phyloP scores from a whole-genome alignment of 2,113 vertebrate genomes.

The Ancistrus triradiatus region DNA sequence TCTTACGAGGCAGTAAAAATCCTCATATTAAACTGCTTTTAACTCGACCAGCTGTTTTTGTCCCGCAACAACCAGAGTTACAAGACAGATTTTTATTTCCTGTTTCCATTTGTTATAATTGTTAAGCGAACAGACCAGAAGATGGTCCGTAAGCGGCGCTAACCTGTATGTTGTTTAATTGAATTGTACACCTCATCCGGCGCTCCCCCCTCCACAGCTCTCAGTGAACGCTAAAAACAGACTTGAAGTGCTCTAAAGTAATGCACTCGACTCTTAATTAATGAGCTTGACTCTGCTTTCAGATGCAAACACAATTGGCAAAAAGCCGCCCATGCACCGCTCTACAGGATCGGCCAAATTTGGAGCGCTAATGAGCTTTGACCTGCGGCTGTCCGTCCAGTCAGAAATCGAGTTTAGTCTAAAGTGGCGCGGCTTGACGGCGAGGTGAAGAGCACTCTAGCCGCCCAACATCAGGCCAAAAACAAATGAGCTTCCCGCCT shows the following conservation, averaged over 20 bases:
- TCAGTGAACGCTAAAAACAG: background rate
- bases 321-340: conserved; percentile 15
- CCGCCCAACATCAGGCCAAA: conserved; percentile 29
- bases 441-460: conserved; percentile 30
- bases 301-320: background rate
- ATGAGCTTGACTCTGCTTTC: background rate
- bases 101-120: no score
- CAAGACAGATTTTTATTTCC: no score
- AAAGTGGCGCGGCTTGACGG: conserved; percentile 12
- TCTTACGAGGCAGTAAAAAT: no score
- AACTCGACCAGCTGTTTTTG: no score
- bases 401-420: conserved; percentile 28
- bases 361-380: conserved; percentile 13
- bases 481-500: conserved; percentile 34
- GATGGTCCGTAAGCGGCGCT: no score
- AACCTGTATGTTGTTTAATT: no score
- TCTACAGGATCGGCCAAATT: conserved; percentile 8
- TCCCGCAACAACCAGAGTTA: no score
- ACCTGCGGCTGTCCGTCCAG: conserved; percentile 14
- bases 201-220: no score
- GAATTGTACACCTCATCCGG: no score
- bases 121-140: no score
- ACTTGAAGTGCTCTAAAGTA: background rate
- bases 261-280: background rate
- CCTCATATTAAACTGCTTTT: no score